Base-by-base conservation (phyloP, 2,888 invertebrate genomes). In the Petrophora chlorosata region DNA sequence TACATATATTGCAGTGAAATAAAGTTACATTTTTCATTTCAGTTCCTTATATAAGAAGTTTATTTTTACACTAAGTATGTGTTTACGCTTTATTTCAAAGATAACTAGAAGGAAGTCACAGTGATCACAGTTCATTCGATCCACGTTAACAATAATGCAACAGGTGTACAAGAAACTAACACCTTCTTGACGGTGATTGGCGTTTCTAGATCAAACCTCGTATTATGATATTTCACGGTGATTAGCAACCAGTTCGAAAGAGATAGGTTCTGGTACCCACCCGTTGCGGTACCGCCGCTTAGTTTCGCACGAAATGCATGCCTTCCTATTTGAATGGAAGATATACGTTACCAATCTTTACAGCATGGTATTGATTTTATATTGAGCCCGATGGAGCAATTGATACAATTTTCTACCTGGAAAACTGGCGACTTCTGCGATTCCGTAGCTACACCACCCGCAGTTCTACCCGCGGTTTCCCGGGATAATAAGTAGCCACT, bases 121-220 rank as follows among this genome's bases (percentile, higher is more conserved):
- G 10, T 4, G 5, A 10, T 26, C 16, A 26, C 10, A 15, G 14
- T 22, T 38, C 40, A 46, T 48, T 51, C 13, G 43, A 49, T 46
- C 40, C 9, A 14, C 32, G 23, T 43, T 42, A 55, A 52, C 43
- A 40, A 46, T 43, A 63, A 59, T 32, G 62, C 49, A 59, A 59
- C 47, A 58, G 40, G 56, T 41, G 42, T 48, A 32, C 7, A n/a
- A 41, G 56, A 48, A 47, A 59, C 61, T 46, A 44, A 68, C 70
- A 65, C 67, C 73, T 70, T 66, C 56, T 41, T 62, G 59, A 68
- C 46, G 51, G 52, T 80, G 76, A 82, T 60, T 81, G 84, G 76
- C 79, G 63, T 75, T 69, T 81, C 59, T 76, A 71, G 79, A 73
- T 55, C 73, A 63, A 44, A 63, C 57, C 42, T 59, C 60, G 59